These are phyloP conservation scores for Euschistus heros DNA, from an alignment of 1,140 invertebrate genomes.

Conservation along the genomic window DNA sequence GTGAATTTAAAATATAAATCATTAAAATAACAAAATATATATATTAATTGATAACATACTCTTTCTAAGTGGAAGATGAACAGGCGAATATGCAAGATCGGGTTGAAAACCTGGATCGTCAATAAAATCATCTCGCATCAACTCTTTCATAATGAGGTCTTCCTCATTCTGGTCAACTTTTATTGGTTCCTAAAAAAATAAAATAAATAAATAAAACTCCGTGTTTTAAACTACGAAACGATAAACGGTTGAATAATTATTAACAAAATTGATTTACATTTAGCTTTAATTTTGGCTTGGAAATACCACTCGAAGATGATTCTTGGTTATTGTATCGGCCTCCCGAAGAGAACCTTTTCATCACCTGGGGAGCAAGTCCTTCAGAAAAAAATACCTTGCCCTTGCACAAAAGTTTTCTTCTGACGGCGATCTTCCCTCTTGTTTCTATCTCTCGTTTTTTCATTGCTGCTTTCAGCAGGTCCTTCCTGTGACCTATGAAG, in stretches of 20 bases:
- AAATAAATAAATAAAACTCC: background rate
- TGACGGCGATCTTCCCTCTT: constrained; percentile 1
- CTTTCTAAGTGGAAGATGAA: constrained; percentile 27
- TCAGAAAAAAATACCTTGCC: constrained; percentile 20
- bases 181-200: background rate
- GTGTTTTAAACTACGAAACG: background rate
- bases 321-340: background rate
- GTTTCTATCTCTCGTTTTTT: background rate
- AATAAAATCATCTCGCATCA: constrained; percentile 30
- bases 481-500: no score
- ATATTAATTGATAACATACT: constrained; percentile 7
- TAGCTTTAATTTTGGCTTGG: background rate
- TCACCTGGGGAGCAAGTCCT: constrained; percentile 17
- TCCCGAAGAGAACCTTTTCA: constrained; percentile 1
- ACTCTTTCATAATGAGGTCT: constrained; percentile 29
- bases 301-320: background rate
- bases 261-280: background rate
- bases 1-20: background rate
- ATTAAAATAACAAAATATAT: background rate
- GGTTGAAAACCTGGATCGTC: constrained; percentile 28
- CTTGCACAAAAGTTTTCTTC: constrained; percentile 12
- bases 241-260: no score
- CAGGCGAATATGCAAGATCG: constrained; percentile 27
- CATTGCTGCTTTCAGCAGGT: no score
- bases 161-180: constrained; percentile 31